Evolutionary conservation across 2,888 invertebrate species (phyloP).

Genomic region (Arenicola marina): DNA sequence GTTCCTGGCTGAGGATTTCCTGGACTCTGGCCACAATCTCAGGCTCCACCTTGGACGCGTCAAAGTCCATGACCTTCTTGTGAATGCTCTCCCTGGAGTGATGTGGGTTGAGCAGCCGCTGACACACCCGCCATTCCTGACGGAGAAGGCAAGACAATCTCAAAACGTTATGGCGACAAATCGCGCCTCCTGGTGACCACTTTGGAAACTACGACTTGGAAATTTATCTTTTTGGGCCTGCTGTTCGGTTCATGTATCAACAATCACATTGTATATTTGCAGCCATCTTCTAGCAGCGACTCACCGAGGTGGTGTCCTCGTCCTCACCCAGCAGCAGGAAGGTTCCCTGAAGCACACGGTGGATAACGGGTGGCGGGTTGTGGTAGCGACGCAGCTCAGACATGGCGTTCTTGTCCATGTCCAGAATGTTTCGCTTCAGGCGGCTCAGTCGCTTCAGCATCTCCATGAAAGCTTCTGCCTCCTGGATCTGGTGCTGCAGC

Average conservation of each 20-base stretch:
- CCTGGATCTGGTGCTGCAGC: background rate
- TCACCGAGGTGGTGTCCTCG: slow-evolving; percentile 43
- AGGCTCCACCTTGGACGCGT: background rate
- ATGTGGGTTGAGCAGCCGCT: background rate
- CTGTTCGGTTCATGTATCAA: no score
- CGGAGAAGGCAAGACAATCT: background rate
- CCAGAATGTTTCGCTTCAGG: background rate
- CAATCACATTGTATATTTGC: no score
- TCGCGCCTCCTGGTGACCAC: no score
- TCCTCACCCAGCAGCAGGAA: slow-evolving; percentile 48
- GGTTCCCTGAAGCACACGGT: slow-evolving; percentile 47
- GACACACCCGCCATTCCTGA: background rate
- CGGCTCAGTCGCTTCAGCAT: background rate
- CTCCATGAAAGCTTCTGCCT: background rate
- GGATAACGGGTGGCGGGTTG: slow-evolving; percentile 45
- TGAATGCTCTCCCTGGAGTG: background rate
- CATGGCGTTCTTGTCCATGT: slow-evolving; percentile 48
- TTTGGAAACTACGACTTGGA: no score
- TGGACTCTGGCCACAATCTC: background rate
- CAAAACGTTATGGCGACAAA: no score
- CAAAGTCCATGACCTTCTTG: background rate
- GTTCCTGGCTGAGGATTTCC: no score
- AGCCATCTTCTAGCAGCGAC: no score
- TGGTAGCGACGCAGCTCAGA: slow-evolving; percentile 50
- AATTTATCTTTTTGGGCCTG: no score